Conservation (phyloP, 2,888 invertebrate genomes). For the Ormyrus rosae region DNA sequence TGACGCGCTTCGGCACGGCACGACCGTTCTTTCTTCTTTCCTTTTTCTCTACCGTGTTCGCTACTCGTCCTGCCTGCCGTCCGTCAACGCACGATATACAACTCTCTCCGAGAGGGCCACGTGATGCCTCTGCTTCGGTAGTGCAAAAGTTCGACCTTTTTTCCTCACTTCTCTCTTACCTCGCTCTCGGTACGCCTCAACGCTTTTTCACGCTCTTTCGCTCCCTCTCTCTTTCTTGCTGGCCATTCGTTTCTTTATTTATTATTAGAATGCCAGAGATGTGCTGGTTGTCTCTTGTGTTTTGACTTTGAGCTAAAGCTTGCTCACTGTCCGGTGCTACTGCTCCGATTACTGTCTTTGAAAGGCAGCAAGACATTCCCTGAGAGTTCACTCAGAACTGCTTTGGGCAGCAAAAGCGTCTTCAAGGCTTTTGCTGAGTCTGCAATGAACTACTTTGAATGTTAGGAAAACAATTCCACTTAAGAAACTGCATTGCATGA, state of each 20-base stretch:
- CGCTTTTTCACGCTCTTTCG: not conserved
- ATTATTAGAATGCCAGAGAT: slow-evolving; percentile 23
- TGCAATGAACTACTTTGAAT: slow-evolving; percentile 35
- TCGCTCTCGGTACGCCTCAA: not conserved
- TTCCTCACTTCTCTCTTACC: slow-evolving; percentile 3
- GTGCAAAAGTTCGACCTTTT: slow-evolving; percentile 19
- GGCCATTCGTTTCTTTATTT: slow-evolving; percentile 20
- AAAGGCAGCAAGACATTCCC: not conserved
- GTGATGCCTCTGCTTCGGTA: slow-evolving; percentile 28
- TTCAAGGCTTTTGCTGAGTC: slow-evolving; percentile 18
- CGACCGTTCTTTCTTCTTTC: not conserved
- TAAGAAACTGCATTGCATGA: too few relatives aligned
- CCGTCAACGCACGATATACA: not conserved
- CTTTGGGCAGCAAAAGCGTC: not conserved
- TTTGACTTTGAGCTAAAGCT: not conserved
- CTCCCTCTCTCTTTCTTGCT: not conserved
- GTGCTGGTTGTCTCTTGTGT: not conserved
- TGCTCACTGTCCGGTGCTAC: not conserved
- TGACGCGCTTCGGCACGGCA: slow-evolving; percentile 29
- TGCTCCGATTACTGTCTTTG: slow-evolving; percentile 16
- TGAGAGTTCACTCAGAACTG: slow-evolving; percentile 10
- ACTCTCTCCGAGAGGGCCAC: slow-evolving; percentile 10
- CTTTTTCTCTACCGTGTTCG: not conserved
- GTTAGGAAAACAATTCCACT: slow-evolving; percentile 17
- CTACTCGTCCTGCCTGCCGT: slow-evolving; percentile 1